phyloP scores from a whole-genome alignment of 2,113 vertebrate species.

The Nesoenas mayeri region DNA sequence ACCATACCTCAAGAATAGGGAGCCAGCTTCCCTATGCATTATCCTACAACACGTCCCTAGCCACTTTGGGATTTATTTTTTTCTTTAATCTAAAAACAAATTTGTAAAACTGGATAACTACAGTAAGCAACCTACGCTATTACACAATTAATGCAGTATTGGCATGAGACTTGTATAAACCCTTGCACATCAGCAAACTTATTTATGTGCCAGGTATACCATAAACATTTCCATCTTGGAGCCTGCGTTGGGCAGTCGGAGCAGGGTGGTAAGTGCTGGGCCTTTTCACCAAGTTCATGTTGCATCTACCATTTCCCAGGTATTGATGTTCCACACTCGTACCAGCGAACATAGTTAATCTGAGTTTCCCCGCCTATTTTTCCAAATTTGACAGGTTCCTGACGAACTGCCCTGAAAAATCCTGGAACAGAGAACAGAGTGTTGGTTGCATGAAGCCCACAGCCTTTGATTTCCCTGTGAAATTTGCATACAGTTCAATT shows the following conservation, averaged over 20 bases:
- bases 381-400: conserved; percentile 93
- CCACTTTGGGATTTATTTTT: not conserved
- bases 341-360: conserved; percentile 93
- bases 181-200: conserved; percentile 61
- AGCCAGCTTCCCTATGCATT: conserved; percentile 96
- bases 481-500: accelerated
- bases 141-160: conserved; percentile 76
- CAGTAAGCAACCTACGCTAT: conserved; percentile 78
- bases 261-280: not conserved
- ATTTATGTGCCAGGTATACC: conserved; percentile 23
- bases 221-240: not conserved
- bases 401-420: conserved; percentile 91
- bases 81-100: conserved; percentile 43
- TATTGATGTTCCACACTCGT: conserved; percentile 94
- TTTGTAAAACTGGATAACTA: conserved; percentile 84
- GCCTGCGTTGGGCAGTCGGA: not conserved
- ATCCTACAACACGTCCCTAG: conserved; percentile 69
- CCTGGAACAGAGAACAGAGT: conserved; percentile 72
- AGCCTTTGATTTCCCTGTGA: too few species aligned
- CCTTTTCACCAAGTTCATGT: not conserved
- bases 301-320: conserved; percentile 94
- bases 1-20: conserved; percentile 80
- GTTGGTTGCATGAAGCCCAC: not conserved
- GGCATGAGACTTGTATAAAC: conserved; percentile 66
- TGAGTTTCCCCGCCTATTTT: conserved; percentile 91